phyloP scores from a whole-genome alignment of 2,888 invertebrate genomes.

The Itoplectis maculator region DNA sequence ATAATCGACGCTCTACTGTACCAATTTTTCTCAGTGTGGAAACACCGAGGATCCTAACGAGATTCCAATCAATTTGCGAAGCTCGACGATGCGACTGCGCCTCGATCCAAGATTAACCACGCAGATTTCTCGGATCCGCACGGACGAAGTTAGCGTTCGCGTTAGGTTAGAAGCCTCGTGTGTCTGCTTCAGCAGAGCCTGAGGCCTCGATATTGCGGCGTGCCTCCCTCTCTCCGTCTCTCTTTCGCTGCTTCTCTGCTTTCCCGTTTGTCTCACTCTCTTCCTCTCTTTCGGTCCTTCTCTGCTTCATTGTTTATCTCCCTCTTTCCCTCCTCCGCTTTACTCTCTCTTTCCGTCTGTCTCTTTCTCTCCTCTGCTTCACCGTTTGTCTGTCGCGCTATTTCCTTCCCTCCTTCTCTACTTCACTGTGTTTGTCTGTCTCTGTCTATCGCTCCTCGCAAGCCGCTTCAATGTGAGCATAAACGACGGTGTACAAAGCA shows the following conservation, averaged over 20 bases:
- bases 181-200: slow-evolving; percentile 22
- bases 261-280: no score
- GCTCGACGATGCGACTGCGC: slow-evolving; percentile 19
- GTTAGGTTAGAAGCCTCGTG: slow-evolving; percentile 14
- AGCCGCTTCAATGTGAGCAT: slow-evolving; percentile 14
- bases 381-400: no score
- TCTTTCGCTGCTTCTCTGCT: no score
- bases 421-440: no score
- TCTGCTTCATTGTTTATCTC: no score
- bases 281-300: no score
- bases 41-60: slow-evolving; percentile 15
- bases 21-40: no score
- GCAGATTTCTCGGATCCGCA: slow-evolving; percentile 13
- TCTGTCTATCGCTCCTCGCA: slow-evolving; percentile 1
- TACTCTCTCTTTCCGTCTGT: slow-evolving; percentile 10
- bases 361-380: slow-evolving; percentile 35
- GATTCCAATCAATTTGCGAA: slow-evolving; percentile 4
- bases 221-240: background rate
- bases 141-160: slow-evolving; percentile 28
- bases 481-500: slow-evolving; percentile 49
- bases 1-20: no score
- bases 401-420: no score
- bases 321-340: no score
- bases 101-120: slow-evolving; percentile 18
- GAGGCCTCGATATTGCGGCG: slow-evolving; percentile 48